Percentiles rank a stretch among this genome's conserved stretches.
phyloP scores from a whole-genome alignment of 2,797 vertebrate genomes.

The Acipenser transmontanus region DNA sequence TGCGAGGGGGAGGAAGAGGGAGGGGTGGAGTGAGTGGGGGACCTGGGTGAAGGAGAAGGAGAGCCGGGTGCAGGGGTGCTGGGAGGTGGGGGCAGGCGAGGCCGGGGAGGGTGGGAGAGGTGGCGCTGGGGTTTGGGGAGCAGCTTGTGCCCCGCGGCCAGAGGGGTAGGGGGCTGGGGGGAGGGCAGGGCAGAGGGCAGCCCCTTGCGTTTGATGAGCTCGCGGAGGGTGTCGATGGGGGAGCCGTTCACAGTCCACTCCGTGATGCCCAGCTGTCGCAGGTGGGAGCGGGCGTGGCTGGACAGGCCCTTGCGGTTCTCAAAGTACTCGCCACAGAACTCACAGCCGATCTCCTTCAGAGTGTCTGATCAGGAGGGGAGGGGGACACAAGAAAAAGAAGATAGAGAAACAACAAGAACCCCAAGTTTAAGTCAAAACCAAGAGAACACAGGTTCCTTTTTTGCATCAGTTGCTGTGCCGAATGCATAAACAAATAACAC shows the following conservation, averaged over 20 bases:
- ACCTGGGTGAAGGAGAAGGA: conserved; percentile 40
- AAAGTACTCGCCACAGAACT: conserved; percentile 73
- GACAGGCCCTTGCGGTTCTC: conserved; percentile 77
- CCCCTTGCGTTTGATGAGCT: conserved; percentile 79
- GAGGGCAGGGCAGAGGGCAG: conserved; percentile 64
- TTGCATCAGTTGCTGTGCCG: too few relatives aligned
- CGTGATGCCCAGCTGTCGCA: conserved; percentile 71
- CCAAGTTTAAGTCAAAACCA: background rate
- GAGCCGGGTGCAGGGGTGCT: conserved; percentile 47
- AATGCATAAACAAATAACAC: too few relatives aligned
- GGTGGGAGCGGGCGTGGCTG: conserved; percentile 70
- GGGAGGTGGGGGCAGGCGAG: conserved; percentile 35
- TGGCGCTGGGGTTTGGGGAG: conserved; percentile 25
- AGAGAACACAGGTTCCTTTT: too few relatives aligned
- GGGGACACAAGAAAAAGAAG: background rate
- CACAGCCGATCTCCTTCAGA: conserved; percentile 68
- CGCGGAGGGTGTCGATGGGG: conserved; percentile 84
- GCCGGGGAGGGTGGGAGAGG: conserved; percentile 59
- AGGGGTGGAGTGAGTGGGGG: conserved; percentile 42
- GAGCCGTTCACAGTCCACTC: conserved; percentile 75
- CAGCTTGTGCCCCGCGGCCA: conserved; percentile 6
- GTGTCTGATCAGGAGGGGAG: conserved; percentile 46
- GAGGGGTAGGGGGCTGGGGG: conserved; percentile 47
- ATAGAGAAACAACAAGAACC: background rate
- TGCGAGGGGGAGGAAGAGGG: conserved; percentile 53